Percentiles rank a stretch among this genome's conserved stretches.
Evolutionary conservation across 1,140 invertebrate genomes (phyloP).

Genomic region (Sarcophaga bullata): DNA sequence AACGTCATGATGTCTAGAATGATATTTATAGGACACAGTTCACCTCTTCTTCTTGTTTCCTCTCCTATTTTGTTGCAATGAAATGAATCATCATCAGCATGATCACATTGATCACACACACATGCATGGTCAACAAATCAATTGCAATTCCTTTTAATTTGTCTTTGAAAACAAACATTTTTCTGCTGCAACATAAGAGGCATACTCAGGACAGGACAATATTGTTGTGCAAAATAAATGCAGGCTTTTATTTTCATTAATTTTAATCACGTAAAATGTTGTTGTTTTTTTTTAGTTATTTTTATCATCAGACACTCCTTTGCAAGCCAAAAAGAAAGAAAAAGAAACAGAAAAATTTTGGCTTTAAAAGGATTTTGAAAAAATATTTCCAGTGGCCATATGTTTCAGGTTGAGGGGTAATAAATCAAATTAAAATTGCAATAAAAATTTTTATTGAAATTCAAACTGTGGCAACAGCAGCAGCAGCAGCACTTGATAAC

Average conservation of each 20-base stretch:
- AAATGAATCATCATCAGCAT: conserved; percentile 2
- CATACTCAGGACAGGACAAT: no score
- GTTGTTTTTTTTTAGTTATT: background rate
- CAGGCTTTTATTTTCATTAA: conserved; percentile 12
- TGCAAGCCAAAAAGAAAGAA: no score
- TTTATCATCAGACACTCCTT: no score
- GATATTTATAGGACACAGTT: background rate
- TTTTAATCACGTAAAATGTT: background rate
- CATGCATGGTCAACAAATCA: background rate
- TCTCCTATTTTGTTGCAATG: background rate
- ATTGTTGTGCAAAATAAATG: conserved; percentile 5
- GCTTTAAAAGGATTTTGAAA: no score
- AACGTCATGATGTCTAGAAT: background rate
- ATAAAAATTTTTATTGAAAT: no score
- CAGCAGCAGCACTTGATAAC: no score
- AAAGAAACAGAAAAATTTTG: no score
- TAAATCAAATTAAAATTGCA: no score
- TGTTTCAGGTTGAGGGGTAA: no score
- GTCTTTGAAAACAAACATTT: background rate
- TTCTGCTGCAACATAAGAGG: no score
- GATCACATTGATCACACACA: background rate
- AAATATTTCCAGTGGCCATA: no score
- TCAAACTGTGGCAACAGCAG: no score
- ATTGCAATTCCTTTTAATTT: background rate
- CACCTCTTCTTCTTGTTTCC: background rate